These are phyloP conservation scores for Crocodylus rhombifer DNA, from an alignment of 2,797 vertebrate species.

Conservation along the genomic window DNA sequence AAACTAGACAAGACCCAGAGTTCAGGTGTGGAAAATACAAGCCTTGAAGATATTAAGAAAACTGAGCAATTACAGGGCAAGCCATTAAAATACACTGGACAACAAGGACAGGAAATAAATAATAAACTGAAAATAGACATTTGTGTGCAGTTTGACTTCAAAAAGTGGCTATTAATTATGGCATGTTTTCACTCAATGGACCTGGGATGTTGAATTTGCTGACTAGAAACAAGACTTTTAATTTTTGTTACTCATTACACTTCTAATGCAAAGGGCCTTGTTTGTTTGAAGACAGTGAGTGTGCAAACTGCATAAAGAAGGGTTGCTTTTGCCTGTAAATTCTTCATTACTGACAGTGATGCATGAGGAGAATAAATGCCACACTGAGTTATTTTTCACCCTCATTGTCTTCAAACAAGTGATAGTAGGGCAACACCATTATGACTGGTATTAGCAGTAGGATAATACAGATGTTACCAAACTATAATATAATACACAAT, in stretches of 20 bases:
- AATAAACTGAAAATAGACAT: background rate
- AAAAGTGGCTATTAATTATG: constrained; percentile 1
- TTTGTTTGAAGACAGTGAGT: background rate
- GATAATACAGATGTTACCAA: too few relatives aligned
- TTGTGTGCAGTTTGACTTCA: background rate
- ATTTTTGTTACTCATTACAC: background rate
- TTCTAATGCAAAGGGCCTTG: too few relatives aligned
- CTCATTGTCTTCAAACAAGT: too few relatives aligned
- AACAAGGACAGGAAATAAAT: background rate
- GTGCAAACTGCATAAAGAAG: background rate
- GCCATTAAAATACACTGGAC: background rate
- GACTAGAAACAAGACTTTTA: background rate
- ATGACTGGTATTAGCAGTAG: too few relatives aligned
- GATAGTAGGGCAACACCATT: too few relatives aligned
- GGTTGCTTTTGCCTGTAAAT: background rate
- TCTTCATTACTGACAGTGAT: background rate
- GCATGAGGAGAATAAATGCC: background rate
- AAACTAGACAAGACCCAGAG: background rate
- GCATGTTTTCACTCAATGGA: background rate
- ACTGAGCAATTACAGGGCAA: background rate
- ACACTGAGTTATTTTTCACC: too few relatives aligned
- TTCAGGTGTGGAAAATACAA: fast-evolving
- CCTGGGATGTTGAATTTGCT: background rate
- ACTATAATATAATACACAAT: too few relatives aligned
- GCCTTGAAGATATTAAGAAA: background rate